These are phyloP conservation scores for Chydorus sphaericus DNA, from an alignment of 2,888 invertebrate genomes.

Conservation along the genomic window DNA sequence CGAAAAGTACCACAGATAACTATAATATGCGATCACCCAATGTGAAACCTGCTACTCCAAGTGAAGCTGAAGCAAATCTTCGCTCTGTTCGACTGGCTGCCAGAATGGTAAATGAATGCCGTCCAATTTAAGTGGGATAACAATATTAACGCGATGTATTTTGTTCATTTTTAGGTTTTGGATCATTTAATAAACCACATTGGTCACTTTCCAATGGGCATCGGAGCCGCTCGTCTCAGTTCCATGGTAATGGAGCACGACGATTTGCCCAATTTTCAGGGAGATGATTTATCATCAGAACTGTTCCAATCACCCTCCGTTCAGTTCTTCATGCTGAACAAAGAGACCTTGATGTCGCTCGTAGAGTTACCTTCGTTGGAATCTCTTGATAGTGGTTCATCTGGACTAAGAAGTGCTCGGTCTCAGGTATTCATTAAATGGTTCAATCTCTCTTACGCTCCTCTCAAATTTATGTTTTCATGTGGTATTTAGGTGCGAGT, in stretches of 20 bases:
- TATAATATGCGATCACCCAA: not conserved
- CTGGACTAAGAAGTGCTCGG: conserved; percentile 61
- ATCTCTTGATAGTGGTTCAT: conserved; percentile 59
- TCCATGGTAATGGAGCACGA: conserved; percentile 85
- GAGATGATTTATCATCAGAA: conserved; percentile 59
- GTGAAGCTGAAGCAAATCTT: conserved; percentile 13
- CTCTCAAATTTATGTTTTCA: too few species aligned
- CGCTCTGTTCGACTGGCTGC: conserved; percentile 44
- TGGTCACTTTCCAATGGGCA: conserved; percentile 87
- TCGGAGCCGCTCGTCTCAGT: conserved; percentile 72
- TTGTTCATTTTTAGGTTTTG: conserved; percentile 40
- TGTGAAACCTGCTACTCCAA: not conserved
- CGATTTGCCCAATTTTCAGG: conserved; percentile 55
- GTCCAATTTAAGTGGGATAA: not conserved
- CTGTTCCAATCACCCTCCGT: conserved; percentile 72
- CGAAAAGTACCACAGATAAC: not conserved
- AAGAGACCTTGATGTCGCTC: conserved; percentile 64
- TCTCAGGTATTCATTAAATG: too few species aligned
- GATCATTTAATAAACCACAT: conserved; percentile 81
- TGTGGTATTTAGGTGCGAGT: conserved; percentile 47
- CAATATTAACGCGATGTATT: not conserved
- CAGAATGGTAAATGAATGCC: conserved; percentile 33
- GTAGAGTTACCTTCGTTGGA: conserved; percentile 76
- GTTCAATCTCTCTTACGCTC: too few species aligned
- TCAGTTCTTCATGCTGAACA: conserved; percentile 68